These are phyloP conservation scores for Chanos chanos DNA, from an alignment of 2,797 vertebrate species.

Conservation along the genomic window DNA sequence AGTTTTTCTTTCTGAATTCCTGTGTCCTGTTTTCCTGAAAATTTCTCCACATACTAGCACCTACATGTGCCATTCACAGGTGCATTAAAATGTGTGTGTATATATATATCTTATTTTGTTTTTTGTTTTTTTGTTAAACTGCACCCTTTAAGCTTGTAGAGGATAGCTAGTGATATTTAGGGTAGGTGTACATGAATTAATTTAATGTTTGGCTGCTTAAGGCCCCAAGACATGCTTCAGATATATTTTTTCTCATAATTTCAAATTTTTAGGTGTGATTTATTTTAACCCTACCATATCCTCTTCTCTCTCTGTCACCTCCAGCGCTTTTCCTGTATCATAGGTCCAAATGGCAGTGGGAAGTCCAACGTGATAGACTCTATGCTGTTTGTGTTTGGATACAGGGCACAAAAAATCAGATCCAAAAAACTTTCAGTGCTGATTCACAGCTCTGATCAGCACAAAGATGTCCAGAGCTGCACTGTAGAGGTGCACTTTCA, in stretches of 20 bases:
- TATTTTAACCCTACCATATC: no score
- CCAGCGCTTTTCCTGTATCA: conserved; percentile 97
- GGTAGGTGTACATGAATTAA: no score
- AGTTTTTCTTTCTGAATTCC: no score
- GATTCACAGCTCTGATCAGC: conserved; percentile 92
- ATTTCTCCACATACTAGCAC: conserved; percentile 30
- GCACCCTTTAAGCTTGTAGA: no score
- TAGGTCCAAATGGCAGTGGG: conserved; percentile 97
- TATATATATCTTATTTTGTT: no score
- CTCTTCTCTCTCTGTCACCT: conserved; percentile 12
- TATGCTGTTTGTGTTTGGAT: conserved; percentile 99
- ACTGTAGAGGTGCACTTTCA: conserved; percentile 97
- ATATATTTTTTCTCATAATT: no score
- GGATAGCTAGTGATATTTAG: no score
- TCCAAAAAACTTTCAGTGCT: conserved; percentile 97
- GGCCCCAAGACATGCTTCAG: no score
- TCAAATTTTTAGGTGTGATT: no score
- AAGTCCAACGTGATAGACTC: conserved; percentile 99
- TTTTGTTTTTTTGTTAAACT: no score
- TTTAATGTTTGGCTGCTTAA: no score
- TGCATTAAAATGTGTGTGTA: conserved; percentile 43
- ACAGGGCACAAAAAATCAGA: conserved; percentile 97
- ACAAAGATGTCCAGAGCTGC: conserved; percentile 89
- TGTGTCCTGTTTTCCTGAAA: conserved; percentile 30
- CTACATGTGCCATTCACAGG: conserved; percentile 27